Conservation (phyloP, 2,797 vertebrate genomes). For the Lagodon rhomboides region DNA sequence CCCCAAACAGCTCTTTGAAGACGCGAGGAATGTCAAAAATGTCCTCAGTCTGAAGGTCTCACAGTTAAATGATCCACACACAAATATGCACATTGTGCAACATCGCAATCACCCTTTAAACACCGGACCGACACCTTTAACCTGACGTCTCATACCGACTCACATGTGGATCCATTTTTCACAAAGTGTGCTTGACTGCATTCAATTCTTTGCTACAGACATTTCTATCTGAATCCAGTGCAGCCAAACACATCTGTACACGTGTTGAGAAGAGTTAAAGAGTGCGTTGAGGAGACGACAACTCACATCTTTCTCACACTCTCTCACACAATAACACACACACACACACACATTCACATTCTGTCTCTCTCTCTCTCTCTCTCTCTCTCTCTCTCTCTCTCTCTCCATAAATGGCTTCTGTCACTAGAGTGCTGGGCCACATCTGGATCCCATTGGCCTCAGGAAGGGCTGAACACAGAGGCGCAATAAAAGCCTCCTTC, state of each 20-base stretch:
- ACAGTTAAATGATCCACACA: neutral
- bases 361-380: slow-evolving; percentile 20
- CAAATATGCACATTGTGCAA: neutral
- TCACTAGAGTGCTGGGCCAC: slow-evolving; percentile 66
- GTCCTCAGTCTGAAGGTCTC: neutral
- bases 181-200: neutral
- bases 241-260: slow-evolving; percentile 34
- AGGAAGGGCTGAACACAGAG: slow-evolving; percentile 73
- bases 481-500: slow-evolving; percentile 74
- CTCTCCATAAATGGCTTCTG: slow-evolving; percentile 74
- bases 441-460: slow-evolving; percentile 80
- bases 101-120: neutral
- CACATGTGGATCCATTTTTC: neutral
- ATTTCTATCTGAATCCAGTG: neutral
- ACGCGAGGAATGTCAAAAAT: slow-evolving; percentile 35
- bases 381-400: slow-evolving; percentile 23
- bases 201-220: neutral
- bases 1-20: slow-evolving; percentile 27
- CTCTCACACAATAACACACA: neutral
- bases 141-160: neutral
- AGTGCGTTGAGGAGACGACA: slow-evolving; percentile 23
- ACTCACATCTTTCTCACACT: slow-evolving; percentile 39
- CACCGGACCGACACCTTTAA: neutral
- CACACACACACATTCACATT: neutral
- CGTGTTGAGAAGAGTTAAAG: slow-evolving; percentile 17